Evolutionary conservation across 2,113 vertebrate species (phyloP).

Genomic region (Thalassarche chlororhynchos): DNA sequence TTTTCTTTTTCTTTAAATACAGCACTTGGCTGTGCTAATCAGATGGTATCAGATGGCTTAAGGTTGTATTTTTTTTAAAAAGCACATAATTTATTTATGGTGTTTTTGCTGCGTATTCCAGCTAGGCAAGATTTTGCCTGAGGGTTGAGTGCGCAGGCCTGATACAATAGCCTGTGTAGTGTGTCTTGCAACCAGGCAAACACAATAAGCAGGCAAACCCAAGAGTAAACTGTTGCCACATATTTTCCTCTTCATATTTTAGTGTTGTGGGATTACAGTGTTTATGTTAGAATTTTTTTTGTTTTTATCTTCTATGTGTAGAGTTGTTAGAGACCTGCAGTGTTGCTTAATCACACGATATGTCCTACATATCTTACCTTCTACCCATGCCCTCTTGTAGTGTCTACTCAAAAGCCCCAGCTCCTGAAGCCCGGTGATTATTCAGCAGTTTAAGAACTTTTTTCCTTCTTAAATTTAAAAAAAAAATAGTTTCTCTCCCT

Average conservation of each 20-base stretch:
- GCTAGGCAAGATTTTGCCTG: background rate
- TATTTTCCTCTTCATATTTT: conserved; percentile 14
- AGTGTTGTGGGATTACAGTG: background rate
- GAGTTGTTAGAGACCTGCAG: background rate
- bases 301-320: background rate
- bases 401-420: background rate
- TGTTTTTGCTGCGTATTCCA: background rate
- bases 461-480: background rate
- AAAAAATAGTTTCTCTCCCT: background rate
- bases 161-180: background rate
- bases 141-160: background rate
- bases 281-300: background rate
- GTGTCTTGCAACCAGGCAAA: background rate
- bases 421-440: background rate
- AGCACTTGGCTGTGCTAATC: background rate
- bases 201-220: background rate
- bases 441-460: background rate
- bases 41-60: background rate
- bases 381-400: background rate
- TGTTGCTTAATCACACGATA: background rate
- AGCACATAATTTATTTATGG: conserved; percentile 12
- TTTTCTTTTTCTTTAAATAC: background rate
- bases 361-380: background rate
- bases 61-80: background rate
- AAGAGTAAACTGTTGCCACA: background rate